These are phyloP conservation scores for Psittacula cyanocephala DNA, from an alignment of 2,113 vertebrate species.

Conservation along the genomic window DNA sequence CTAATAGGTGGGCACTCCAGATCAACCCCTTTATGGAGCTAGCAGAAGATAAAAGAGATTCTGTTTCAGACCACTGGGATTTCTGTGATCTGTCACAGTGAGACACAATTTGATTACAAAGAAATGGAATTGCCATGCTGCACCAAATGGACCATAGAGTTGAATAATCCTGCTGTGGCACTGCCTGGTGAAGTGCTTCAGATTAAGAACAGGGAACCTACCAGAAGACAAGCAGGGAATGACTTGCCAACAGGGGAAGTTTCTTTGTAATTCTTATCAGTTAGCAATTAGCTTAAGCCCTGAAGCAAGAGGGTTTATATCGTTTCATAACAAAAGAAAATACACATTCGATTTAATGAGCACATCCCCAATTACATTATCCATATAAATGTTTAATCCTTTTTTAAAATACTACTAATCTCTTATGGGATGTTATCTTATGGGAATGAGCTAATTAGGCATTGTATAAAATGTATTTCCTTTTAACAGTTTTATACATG, in stretches of 20 bases:
- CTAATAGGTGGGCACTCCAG: not conserved
- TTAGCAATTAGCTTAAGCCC: not conserved
- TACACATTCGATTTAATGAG: constrained; percentile 40
- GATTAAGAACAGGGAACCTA: constrained; percentile 10
- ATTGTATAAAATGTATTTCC: constrained; percentile 8
- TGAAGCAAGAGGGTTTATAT: constrained; percentile 30
- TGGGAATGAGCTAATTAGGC: constrained; percentile 57
- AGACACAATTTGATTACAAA: not conserved
- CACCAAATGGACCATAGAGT: not conserved
- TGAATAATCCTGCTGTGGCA: not conserved
- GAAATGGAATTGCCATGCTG: not conserved
- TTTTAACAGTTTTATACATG: constrained; percentile 6
- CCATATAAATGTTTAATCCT: constrained; percentile 63
- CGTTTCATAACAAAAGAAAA: constrained; percentile 45
- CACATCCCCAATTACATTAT: constrained; percentile 51
- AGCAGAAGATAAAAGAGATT: not conserved
- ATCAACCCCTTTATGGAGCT: not conserved
- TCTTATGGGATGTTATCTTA: constrained; percentile 48
- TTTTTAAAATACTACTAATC: constrained; percentile 62
- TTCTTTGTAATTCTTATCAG: constrained; percentile 43
- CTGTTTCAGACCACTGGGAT: not conserved
- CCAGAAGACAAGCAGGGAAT: not conserved
- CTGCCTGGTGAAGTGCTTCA: not conserved
- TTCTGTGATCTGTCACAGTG: not conserved
- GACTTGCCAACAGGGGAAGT: not conserved